phyloP scores from a whole-genome alignment of 2,797 vertebrate species.

The Malurus leucopterus region DNA sequence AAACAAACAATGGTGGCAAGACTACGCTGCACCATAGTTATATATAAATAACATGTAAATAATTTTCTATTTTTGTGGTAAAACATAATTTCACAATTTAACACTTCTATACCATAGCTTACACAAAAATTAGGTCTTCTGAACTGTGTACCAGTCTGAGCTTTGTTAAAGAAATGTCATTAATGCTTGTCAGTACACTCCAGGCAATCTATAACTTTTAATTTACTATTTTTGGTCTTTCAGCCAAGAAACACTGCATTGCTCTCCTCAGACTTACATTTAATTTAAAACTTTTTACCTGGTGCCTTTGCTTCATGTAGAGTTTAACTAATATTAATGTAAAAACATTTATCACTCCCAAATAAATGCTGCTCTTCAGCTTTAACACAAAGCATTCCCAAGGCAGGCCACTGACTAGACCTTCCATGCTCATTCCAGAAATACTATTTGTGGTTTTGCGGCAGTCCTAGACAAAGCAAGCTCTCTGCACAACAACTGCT shows the following conservation, averaged over 20 bases:
- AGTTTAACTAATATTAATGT: neutral
- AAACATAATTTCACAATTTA: conserved; percentile 32
- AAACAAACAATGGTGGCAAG: conserved; percentile 53
- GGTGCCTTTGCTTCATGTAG: neutral
- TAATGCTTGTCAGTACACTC: neutral
- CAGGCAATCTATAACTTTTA: neutral
- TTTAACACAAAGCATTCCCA: neutral
- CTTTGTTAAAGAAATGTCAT: neutral
- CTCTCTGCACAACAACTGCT: neutral
- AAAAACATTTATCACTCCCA: neutral
- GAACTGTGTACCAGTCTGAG: neutral
- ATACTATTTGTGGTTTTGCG: conserved; percentile 12
- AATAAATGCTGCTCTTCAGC: neutral
- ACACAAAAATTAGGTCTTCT: conserved; percentile 12
- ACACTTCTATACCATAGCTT: conserved; percentile 6
- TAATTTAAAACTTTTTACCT: neutral
- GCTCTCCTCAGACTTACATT: neutral
- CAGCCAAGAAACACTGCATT: neutral
- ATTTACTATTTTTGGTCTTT: neutral
- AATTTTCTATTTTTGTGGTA: conserved; percentile 50
- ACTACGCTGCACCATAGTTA: neutral
- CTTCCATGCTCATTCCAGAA: conserved; percentile 20
- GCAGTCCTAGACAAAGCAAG: conserved; percentile 33
- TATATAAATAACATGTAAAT: conserved; percentile 42
- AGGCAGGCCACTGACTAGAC: neutral